A percentile compares a stretch with the other conserved stretches of the same genome.
Conservation (phyloP, 2,113 vertebrate genomes). For the Dipodomys stephensi region DNA sequence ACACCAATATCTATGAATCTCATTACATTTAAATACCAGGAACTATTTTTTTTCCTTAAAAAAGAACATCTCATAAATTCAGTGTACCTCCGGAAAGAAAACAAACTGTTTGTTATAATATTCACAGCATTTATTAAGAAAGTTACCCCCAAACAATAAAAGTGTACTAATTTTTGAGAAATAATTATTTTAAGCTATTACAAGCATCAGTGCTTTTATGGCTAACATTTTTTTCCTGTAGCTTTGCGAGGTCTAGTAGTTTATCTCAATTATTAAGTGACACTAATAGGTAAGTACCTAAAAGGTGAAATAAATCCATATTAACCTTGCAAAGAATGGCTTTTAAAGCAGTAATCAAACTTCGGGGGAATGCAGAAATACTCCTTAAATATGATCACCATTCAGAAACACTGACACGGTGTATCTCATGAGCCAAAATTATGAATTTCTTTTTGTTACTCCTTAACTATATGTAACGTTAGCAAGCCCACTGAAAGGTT, state of each 20-base stretch:
- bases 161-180: constrained; percentile 76
- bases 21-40: constrained; percentile 36
- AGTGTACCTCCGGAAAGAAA: not conserved
- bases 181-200: constrained; percentile 77
- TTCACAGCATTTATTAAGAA: constrained; percentile 60
- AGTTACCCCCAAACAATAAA: constrained; percentile 59
- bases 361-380: constrained; percentile 68
- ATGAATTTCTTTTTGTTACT: constrained; percentile 66
- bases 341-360: constrained; percentile 57
- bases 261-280: constrained; percentile 83
- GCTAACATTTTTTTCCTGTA: constrained; percentile 28
- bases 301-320: constrained; percentile 74
- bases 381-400: constrained; percentile 70
- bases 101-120: constrained; percentile 14
- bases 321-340: constrained; percentile 70
- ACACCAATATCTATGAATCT: not conserved
- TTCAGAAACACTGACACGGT: constrained; percentile 53
- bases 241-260: constrained; percentile 76
- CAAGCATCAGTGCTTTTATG: constrained; percentile 64
- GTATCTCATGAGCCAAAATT: constrained; percentile 45
- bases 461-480: constrained; percentile 71
- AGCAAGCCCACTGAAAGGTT: constrained; percentile 71
- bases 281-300: constrained; percentile 62
- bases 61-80: not conserved
- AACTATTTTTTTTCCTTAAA: not conserved